A percentile compares a stretch with the other conserved stretches of the same genome.
Conservation (phyloP, 2,888 invertebrate species). For the Chironomus tentans region DNA sequence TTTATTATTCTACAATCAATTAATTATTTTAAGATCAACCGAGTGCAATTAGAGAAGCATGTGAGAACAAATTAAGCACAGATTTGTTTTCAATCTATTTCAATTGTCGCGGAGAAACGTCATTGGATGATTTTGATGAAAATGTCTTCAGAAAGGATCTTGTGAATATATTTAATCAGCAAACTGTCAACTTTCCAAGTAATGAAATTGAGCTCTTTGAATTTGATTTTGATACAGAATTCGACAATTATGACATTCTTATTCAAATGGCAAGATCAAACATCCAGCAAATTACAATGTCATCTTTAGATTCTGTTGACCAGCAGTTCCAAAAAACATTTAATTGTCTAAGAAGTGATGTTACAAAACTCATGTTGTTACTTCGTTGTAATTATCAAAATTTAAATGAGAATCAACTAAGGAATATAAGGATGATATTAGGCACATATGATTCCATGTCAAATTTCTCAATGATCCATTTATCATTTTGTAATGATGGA, state of each 20-base stretch:
- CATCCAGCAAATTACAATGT: background rate
- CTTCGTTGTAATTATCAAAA: background rate
- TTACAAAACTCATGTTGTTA: background rate
- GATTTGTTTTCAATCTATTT: background rate
- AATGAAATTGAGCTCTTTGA: background rate
- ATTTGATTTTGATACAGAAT: background rate
- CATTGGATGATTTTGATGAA: background rate
- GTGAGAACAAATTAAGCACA: background rate
- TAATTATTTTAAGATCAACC: background rate
- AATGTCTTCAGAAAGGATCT: background rate
- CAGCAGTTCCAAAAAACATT: background rate
- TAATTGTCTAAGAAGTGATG: background rate
- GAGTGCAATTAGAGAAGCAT: background rate
- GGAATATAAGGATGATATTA: background rate
- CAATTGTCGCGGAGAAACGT: background rate
- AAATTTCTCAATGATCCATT: background rate
- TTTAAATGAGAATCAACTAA: background rate
- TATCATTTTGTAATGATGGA: background rate
- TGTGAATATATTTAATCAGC: background rate
- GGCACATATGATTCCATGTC: constrained; percentile 22
- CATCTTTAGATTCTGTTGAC: background rate
- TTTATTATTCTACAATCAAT: background rate
- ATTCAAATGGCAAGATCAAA: constrained; percentile 7
- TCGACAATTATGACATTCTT: background rate
- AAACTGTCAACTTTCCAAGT: background rate